Evolutionary conservation across 2,797 vertebrate genomes (phyloP).

Genomic region (Eupleurogrammus muticus): DNA sequence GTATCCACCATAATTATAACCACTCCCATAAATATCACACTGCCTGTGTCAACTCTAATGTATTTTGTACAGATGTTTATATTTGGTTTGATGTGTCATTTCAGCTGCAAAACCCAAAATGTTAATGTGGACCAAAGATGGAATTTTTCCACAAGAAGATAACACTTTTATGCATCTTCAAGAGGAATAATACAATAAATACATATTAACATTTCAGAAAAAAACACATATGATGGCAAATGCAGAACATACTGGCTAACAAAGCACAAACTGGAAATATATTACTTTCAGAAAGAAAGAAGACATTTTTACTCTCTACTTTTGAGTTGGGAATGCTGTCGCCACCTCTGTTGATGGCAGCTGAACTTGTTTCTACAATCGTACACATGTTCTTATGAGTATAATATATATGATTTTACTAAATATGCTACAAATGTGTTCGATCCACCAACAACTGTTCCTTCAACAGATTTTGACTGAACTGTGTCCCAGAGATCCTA

Average conservation of each 20-base stretch:
- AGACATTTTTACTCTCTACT: background rate
- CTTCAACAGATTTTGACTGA: background rate
- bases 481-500: background rate
- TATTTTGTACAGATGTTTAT: background rate
- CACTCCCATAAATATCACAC: background rate
- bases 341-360: background rate
- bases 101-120: background rate
- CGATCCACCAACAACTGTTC: background rate
- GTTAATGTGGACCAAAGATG: background rate
- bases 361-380: background rate
- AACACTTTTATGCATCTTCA: background rate
- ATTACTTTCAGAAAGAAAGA: background rate
- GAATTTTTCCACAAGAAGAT: background rate
- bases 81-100: background rate
- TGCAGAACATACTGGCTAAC: background rate
- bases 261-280: background rate
- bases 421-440: background rate
- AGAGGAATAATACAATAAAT: background rate
- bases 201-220: background rate
- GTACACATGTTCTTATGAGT: background rate
- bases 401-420: background rate
- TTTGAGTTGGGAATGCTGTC: background rate
- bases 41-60: background rate
- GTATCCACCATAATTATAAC: background rate
- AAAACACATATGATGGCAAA: constrained; percentile 8